phyloP scores from a whole-genome alignment of 2,888 invertebrate species.

The Heteromurus nitidus region DNA sequence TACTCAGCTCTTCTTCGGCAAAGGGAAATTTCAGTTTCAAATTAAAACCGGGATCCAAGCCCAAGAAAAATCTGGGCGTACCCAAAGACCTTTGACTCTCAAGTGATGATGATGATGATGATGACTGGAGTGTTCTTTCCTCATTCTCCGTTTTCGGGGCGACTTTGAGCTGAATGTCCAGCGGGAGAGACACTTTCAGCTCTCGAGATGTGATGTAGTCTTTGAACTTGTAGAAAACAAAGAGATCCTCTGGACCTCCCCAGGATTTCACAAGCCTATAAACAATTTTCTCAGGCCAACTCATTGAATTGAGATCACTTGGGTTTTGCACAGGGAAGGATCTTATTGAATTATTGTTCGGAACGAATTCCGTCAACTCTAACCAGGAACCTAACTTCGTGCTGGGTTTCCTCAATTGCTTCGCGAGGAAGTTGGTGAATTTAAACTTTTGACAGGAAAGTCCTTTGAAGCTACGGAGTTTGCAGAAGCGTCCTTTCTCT shows the following conservation, averaged over 20 bases:
- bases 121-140: neutral
- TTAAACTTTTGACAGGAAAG: slow-evolving; percentile 69
- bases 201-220: slow-evolving; percentile 69
- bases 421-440: slow-evolving; percentile 66
- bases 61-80: too few species aligned
- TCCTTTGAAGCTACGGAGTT: slow-evolving; percentile 13
- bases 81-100: slow-evolving; percentile 64
- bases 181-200: slow-evolving; percentile 67
- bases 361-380: slow-evolving; percentile 53
- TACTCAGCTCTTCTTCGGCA: slow-evolving; percentile 73
- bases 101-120: neutral
- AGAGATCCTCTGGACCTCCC: slow-evolving; percentile 70
- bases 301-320: slow-evolving; percentile 61
- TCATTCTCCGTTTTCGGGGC: slow-evolving; percentile 60
- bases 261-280: slow-evolving; percentile 65
- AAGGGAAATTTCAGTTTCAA: slow-evolving; percentile 73
- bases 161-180: slow-evolving; percentile 60
- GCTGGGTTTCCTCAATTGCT: slow-evolving; percentile 64
- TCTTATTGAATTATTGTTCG: slow-evolving; percentile 28
- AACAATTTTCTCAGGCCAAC: slow-evolving; percentile 63
- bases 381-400: slow-evolving; percentile 63
- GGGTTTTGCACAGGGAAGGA: slow-evolving; percentile 7
- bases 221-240: slow-evolving; percentile 69
- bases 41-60: slow-evolving; percentile 73
- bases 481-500: slow-evolving; percentile 57